A percentile compares a stretch with the other conserved stretches of the same genome.
Conservation (phyloP, 1,140 invertebrate species). For the Copidosoma floridanum region DNA sequence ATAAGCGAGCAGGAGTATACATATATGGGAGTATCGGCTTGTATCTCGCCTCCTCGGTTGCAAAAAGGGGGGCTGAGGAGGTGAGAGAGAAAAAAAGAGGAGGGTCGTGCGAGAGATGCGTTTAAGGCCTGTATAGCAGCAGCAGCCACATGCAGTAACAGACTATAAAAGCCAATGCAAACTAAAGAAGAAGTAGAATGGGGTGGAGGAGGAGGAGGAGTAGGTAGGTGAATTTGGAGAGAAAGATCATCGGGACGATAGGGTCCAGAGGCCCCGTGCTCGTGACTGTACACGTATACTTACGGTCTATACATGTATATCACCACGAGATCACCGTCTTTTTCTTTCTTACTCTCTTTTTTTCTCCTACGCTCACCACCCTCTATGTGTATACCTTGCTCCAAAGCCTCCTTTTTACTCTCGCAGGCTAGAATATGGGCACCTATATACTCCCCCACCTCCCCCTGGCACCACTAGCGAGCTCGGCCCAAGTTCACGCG, state of each 20-base stretch:
- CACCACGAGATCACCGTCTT: conserved; percentile 37
- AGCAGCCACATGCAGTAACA: too few species aligned
- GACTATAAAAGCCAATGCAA: conserved; percentile 19
- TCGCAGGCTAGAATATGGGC: too few species aligned
- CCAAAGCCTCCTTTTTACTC: background rate
- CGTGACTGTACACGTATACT: conserved; percentile 25
- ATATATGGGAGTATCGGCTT: conserved; percentile 29
- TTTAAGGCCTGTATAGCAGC: conserved; percentile 9
- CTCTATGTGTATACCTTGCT: background rate
- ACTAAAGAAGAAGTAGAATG: too few species aligned
- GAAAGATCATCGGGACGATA: conserved; percentile 23
- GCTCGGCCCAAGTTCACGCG: conserved; percentile 41
- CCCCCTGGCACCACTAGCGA: background rate
- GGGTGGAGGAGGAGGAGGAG: too few species aligned
- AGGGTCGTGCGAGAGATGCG: conserved; percentile 18
- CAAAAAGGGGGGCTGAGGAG: background rate
- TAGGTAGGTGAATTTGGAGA: conserved; percentile 21
- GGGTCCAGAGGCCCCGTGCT: background rate
- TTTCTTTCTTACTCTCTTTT: conserved; percentile 14
- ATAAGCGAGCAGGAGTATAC: background rate
- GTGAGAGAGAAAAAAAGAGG: background rate
- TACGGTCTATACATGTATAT: conserved; percentile 19
- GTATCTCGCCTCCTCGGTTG: conserved; percentile 30
- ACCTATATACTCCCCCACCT: background rate
- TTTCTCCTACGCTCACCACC: background rate